Evolutionary conservation across 2,888 invertebrate species (phyloP).

Genomic region (Horisme vitalbata): DNA sequence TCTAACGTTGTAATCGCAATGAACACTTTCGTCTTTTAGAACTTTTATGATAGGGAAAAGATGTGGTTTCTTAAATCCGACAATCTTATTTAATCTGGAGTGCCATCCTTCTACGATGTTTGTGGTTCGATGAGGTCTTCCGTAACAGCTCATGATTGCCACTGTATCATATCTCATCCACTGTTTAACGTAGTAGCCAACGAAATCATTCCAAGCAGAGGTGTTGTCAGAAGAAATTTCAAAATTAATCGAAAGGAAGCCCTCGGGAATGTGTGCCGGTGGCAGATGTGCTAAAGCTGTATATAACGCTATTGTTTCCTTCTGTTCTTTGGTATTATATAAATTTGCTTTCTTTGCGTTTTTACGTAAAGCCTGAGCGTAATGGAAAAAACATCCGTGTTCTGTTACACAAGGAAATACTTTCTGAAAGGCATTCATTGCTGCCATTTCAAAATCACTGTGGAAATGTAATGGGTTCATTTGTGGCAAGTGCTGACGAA

Average conservation of each 20-base stretch:
- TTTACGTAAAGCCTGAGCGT: background rate
- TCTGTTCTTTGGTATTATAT: constrained; percentile 6
- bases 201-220: constrained; percentile 1
- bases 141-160: background rate
- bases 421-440: constrained; percentile 10
- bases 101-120: background rate
- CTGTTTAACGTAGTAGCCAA: background rate
- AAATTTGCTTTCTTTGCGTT: constrained; percentile 7
- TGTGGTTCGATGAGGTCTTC: background rate
- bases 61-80: background rate
- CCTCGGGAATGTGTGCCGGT: too few relatives aligned
- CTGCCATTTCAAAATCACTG: constrained; percentile 10
- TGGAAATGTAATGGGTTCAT: constrained; percentile 9
- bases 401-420: constrained; percentile 9
- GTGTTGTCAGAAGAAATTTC: too few relatives aligned
- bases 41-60: constrained; percentile 1
- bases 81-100: too few relatives aligned
- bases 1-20: background rate
- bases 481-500: background rate
- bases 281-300: too few relatives aligned
- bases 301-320: background rate
- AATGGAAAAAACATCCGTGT: constrained; percentile 9
- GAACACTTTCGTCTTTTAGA: background rate
- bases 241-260: too few relatives aligned
- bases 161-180: background rate